Base-by-base conservation (phyloP, 2,113 vertebrate genomes). In the Hippocampus comes region DNA sequence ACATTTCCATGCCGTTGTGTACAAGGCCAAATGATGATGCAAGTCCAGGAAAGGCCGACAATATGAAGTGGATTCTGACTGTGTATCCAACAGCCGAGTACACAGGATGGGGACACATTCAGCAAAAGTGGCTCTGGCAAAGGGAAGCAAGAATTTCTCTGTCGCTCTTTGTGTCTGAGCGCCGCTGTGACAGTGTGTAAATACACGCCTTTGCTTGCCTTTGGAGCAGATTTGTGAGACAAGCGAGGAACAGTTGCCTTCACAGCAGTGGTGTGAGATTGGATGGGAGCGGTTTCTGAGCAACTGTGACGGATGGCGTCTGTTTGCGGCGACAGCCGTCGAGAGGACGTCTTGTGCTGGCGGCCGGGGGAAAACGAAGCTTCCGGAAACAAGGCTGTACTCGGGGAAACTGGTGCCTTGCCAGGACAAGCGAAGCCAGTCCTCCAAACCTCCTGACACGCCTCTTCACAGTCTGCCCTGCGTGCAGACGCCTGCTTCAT, bases 161-260 rank as follows among this genome's bases (percentile, higher is more conserved):
- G 78, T 75, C 71, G 70, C 51, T 66, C 42, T 30, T 60, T 48
- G 43, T 75, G 57, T 69, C 20, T 69, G 70, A 71, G 83, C 83
- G 74, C 57, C 72, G 70, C 72, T 76, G 76, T 76, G 74, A 65
- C 17, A 17, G 57, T 81, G 86, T 80, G 78, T 82, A 83, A 89
- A 89, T 87, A 82, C 82, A 76, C 82, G 84, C 84, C 77, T 86
- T 79, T 74, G 75, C 84, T 86, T 60, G 72, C 78, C 34, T 83
- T 42, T 84, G 84, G 70, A 88, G 84, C 84, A 87, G 88, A 90
- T 91, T 90, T 91, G 83, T 70, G 86, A 90, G 88, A 86, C 83
- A 79, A 82, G 84, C 84, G 79, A 38, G 12, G 75, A 89, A 85
- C 89, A 90, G 89, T 90, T 88, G 85, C 86, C 80, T 87, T 89